These are phyloP conservation scores for Lumbricus terrestris DNA, from an alignment of 2,888 invertebrate genomes.

Conservation along the genomic window DNA sequence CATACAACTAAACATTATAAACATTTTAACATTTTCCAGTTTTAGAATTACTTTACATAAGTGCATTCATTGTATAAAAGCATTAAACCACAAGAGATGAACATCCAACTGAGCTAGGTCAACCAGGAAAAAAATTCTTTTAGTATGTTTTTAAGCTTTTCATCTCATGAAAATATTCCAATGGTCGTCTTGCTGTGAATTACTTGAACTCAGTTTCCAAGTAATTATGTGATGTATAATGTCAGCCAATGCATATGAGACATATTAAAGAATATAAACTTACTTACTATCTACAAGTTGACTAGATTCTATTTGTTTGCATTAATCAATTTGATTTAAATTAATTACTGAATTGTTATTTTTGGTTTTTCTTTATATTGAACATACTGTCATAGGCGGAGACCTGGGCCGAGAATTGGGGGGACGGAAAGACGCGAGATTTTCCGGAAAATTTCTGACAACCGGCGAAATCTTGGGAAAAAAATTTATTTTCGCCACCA, in stretches of 20 bases:
- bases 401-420: too few species aligned
- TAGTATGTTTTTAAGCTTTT: not conserved
- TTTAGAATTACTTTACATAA: not conserved
- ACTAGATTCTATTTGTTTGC: not conserved
- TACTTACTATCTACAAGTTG: too few species aligned
- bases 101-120: not conserved
- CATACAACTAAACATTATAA: too few species aligned
- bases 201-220: not conserved
- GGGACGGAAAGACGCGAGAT: too few species aligned
- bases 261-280: too few species aligned
- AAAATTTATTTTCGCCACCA: too few species aligned
- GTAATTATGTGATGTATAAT: not conserved
- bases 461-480: too few species aligned
- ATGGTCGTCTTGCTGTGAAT: not conserved
- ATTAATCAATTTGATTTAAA: too few species aligned
- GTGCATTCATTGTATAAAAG: not conserved
- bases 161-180: not conserved
- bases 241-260: not conserved
- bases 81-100: not conserved
- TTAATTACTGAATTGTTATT: too few species aligned
- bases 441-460: too few species aligned
- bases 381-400: too few species aligned
- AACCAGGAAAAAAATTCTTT: not conserved
- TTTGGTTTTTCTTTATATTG: not conserved
- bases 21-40: not conserved